Base-by-base conservation (phyloP, 2,888 invertebrate genomes). In the Pimpla rufipes region DNA sequence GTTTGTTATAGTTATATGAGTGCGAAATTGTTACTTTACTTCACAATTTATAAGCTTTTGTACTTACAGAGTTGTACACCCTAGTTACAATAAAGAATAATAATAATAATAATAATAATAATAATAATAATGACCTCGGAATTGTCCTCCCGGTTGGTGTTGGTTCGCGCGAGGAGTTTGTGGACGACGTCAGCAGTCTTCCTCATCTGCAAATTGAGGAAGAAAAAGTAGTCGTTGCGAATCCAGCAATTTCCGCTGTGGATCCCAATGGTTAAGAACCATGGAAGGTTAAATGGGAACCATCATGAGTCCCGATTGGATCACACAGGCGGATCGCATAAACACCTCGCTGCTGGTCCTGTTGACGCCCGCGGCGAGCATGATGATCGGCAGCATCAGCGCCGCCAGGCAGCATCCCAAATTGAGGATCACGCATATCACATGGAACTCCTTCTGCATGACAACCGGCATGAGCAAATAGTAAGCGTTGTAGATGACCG, bases 401-500 rank as follows among this genome's bases (percentile, higher is more conserved):
- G n/a, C 55, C 7, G 67, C 10, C 1, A 79, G 16, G 81, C n/a
- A n/a, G n/a, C n/a, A n/a, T n/a, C n/a, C n/a, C n/a, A n/a, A n/a
- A 42, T 67, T 52, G 0, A 67, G 2, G 3, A 57, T 47, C 18
- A 64, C 3, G 6, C 35, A 10, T 1, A 2, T 6, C 11, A 11
- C 0, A 11, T 59, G 10, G 1, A 16, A 0, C 0, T 71, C 10
- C 10, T 21, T 23, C 10, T 21, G 37, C 13, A 66, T 1, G 7
- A 83, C 35, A 37, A 85, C 50, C 4, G 81, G 73, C 18, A 55
- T 40, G 13, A 74, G 8, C 5, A 81, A 10, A 21, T 79, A 75
- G 52, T 85, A 85, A 40, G 59, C 50, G n/a, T 57, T 71, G 47
- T 79, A 81, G 10, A 85, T 62, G 0, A 79, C 11, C 0, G 79